Evolutionary conservation across 2,888 invertebrate species (phyloP).

Genomic region (Coelopa pilipes): DNA sequence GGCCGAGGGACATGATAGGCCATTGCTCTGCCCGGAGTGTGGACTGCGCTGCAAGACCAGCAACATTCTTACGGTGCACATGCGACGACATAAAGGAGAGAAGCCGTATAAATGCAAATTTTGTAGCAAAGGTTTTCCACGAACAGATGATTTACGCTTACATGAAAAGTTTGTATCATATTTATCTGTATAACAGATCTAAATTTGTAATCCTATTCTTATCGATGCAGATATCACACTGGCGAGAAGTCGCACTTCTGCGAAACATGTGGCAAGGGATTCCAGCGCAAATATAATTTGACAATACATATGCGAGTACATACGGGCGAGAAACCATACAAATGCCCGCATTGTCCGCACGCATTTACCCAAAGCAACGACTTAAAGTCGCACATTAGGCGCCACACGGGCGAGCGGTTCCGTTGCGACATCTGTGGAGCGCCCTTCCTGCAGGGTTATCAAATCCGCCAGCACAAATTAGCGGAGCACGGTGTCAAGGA

Average conservation of each 20-base stretch:
- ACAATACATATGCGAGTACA: conserved; percentile 70
- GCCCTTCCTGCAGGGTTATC: conserved; percentile 61
- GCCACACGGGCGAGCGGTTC: conserved; percentile 70
- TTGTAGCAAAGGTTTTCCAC: conserved; percentile 70
- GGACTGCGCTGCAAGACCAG: conserved; percentile 69
- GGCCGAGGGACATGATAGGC: conserved; percentile 68
- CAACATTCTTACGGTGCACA: conserved; percentile 69
- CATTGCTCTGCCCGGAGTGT: conserved; percentile 70
- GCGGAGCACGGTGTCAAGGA: conserved; percentile 60
- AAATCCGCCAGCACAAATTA: conserved; percentile 69
- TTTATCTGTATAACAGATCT: not conserved
- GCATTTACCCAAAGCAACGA: conserved; percentile 71
- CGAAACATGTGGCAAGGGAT: conserved; percentile 62
- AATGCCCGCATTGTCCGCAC: conserved; percentile 69
- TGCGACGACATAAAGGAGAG: conserved; percentile 69
- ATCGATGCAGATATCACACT: conserved; percentile 57
- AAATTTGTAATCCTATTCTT: not conserved
- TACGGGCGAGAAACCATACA: conserved; percentile 68
- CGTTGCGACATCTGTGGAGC: conserved; percentile 69
- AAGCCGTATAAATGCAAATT: conserved; percentile 70
- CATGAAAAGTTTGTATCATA: conserved; percentile 69
- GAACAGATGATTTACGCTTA: conserved; percentile 69
- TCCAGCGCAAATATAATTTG: conserved; percentile 68
- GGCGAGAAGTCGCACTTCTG: conserved; percentile 71
- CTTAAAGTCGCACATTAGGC: conserved; percentile 69